Evolutionary conservation across 2,113 vertebrate species (phyloP), one percentile per base, ranked within the genome.

Genomic region (Calidris pugnax): DNA sequence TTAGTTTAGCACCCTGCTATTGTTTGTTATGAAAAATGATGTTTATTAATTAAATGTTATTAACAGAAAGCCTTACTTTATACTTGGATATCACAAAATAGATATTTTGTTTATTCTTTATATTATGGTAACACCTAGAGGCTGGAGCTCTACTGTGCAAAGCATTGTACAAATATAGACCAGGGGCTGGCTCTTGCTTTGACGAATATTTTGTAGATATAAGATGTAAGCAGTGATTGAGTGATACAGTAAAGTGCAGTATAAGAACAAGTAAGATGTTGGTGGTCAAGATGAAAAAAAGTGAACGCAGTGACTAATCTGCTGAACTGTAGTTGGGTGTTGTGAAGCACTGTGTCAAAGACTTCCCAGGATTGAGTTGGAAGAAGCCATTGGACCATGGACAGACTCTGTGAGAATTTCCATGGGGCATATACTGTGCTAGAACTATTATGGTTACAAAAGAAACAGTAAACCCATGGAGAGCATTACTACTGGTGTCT

Each of bases 51-150:
- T 92, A 92, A 60, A 60, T 81, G 56, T 45, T 73, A 23, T 50
- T 77, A 72, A 78, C 28, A 37, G 9, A 56, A 64, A 93, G 26
- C 20, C 53, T 85, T 68, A 41, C 17, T 73, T 77, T 88, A 30
- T 72, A 20, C 28, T 88, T 92, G 35, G 66, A 35, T 89, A 89
- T 78, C 30, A 26, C 48, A 75, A 87, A 96, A 75, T 12, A 72
- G 15, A 59, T n/a, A 33, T 55, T 94, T 93, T 89, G 6, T 82
- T 91, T 91, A 92, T 94, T 94, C 41, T 95, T 97, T 93, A 86
- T 95, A 96, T 96, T 94, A 79, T 91, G 85, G 83, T 97, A 97
- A 41, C 90, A 97, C 86, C 95, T 93, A 93, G 80, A 97, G 95
- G 73, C 90, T 71, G 81, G 62, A 94, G 22, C 33, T 84, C 30